Percentiles rank a stretch among this genome's conserved stretches.
phyloP scores from a whole-genome alignment of 2,888 invertebrate species.

The Synergus umbraculus region DNA sequence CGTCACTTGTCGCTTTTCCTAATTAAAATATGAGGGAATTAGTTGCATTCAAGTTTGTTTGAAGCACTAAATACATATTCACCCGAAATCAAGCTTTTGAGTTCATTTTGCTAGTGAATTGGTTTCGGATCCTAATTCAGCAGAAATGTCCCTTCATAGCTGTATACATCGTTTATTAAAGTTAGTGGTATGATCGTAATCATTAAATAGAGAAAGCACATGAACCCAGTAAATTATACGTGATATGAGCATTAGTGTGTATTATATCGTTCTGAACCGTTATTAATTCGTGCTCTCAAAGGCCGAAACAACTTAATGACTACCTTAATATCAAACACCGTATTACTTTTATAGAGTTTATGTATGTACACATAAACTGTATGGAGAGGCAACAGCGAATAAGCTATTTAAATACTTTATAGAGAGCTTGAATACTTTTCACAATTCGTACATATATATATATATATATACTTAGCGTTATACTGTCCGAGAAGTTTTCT shows the following conservation, averaged over 20 bases:
- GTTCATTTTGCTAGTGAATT: background rate
- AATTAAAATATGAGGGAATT: background rate
- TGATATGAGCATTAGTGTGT: constrained; percentile 24
- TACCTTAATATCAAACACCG: too few species aligned
- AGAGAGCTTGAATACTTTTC: background rate
- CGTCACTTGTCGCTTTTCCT: background rate
- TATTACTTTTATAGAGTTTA: background rate
- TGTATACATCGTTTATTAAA: background rate
- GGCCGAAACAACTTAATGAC: background rate
- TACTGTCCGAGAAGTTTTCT: background rate
- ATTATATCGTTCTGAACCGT: background rate
- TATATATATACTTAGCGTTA: background rate
- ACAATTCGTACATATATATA: background rate
- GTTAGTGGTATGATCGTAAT: constrained; percentile 12
- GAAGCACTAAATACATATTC: background rate
- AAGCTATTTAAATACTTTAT: background rate
- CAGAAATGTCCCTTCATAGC: background rate
- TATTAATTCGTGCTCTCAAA: background rate
- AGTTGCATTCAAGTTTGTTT: background rate
- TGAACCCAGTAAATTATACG: constrained; percentile 11
- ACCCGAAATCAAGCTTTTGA: background rate
- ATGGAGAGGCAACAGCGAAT: background rate
- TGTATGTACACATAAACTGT: background rate
- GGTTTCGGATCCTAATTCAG: background rate
- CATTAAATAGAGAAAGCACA: constrained; percentile 18